Conservation (phyloP, 2,888 invertebrate genomes). For the Cephus nigrinus region DNA sequence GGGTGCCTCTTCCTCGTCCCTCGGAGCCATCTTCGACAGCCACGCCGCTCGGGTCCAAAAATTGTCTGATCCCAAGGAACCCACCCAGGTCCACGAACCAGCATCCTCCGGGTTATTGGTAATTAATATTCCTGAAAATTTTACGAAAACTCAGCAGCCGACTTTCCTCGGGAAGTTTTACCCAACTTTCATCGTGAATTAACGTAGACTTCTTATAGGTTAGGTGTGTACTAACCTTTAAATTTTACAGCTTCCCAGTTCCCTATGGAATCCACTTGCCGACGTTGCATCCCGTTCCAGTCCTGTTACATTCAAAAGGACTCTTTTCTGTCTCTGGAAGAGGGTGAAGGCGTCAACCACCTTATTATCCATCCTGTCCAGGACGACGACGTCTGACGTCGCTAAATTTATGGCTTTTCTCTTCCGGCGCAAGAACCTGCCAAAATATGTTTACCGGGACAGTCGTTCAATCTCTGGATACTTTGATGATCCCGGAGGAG, state of each 20-base stretch:
- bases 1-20: background rate
- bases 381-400: background rate
- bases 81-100: background rate
- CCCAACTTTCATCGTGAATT: background rate
- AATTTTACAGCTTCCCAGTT: background rate
- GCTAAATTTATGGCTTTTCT: background rate
- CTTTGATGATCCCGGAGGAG: background rate
- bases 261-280: background rate
- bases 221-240: background rate
- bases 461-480: background rate
- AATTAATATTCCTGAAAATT: background rate
- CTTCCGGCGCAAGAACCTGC: background rate
- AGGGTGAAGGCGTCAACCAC: background rate
- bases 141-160: conserved; percentile 1
- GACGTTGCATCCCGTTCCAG: background rate
- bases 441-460: background rate
- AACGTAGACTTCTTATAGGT: background rate
- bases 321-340: background rate
- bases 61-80: background rate
- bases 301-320: background rate
- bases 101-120: background rate
- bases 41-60: background rate
- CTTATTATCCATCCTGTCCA: background rate
- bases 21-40: background rate
- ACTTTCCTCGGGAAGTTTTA: background rate